Conservation (phyloP, 2,113 vertebrate species). For the Ptyas mucosa region DNA sequence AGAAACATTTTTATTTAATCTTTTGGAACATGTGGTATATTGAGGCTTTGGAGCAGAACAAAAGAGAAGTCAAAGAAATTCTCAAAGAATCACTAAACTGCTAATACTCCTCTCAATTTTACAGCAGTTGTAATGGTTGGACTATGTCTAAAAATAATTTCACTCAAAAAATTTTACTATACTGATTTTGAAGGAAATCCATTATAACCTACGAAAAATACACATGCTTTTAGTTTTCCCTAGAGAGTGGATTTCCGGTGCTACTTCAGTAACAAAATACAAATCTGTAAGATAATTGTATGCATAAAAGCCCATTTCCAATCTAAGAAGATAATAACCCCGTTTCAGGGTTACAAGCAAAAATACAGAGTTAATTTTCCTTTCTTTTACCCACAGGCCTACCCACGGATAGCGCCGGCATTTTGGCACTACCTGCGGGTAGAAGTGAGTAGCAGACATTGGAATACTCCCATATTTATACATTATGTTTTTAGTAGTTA, state of each 20-base stretch:
- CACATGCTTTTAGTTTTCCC: background rate
- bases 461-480: constrained; percentile 61
- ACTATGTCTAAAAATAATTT: background rate
- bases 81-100: background rate
- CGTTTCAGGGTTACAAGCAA: constrained; percentile 40
- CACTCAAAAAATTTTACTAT: background rate
- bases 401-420: constrained; percentile 75
- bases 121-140: background rate
- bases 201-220: background rate
- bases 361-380: constrained; percentile 66
- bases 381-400: constrained; percentile 73
- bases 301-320: constrained; percentile 15
- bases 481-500: constrained; percentile 44
- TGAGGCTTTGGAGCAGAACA: background rate
- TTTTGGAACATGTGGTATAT: background rate
- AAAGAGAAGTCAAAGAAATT: background rate
- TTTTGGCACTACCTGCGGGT: constrained; percentile 80
- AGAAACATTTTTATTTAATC: background rate
- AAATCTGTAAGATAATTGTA: background rate
- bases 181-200: background rate
- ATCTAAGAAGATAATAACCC: constrained; percentile 25
- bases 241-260: background rate
- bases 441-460: constrained; percentile 72
- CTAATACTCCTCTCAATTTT: background rate
- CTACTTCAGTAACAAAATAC: background rate